Evolutionary conservation across 1,140 invertebrate genomes (phyloP).

Genomic region (Rhynchophorus ferrugineus): DNA sequence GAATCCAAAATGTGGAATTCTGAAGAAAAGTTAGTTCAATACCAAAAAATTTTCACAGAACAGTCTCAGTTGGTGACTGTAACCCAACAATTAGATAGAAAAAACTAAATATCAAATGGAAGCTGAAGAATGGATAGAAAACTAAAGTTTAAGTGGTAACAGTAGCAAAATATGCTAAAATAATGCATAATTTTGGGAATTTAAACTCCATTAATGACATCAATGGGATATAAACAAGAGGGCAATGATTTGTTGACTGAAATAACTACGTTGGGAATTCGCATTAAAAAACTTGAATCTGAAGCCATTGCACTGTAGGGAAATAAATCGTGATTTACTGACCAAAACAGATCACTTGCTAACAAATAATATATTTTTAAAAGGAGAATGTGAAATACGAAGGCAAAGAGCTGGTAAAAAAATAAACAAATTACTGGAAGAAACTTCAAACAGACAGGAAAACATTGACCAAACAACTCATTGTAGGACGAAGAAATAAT

Average conservation of each 20-base stretch:
- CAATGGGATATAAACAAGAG: slow-evolving; percentile 79
- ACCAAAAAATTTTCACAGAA: slow-evolving; percentile 53
- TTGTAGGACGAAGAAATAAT: slow-evolving; percentile 64
- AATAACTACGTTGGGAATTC: slow-evolving; percentile 55
- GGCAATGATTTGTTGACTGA: slow-evolving; percentile 62
- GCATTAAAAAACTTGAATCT: slow-evolving; percentile 58
- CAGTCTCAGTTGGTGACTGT: slow-evolving; percentile 61
- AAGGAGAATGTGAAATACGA: slow-evolving; percentile 67
- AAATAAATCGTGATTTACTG: slow-evolving; percentile 61
- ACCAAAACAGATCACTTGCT: slow-evolving; percentile 58
- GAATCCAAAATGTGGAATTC: slow-evolving; percentile 50
- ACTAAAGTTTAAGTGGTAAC: slow-evolving; percentile 57
- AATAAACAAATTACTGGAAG: slow-evolving; percentile 92
- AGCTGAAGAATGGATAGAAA: slow-evolving; percentile 61
- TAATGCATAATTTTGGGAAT: slow-evolving; percentile 82
- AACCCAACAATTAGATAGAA: slow-evolving; percentile 69
- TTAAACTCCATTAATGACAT: slow-evolving; percentile 87
- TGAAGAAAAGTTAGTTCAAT: slow-evolving; percentile 51
- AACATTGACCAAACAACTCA: slow-evolving; percentile 66
- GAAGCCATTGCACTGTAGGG: slow-evolving; percentile 69
- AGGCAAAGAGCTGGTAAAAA: slow-evolving; percentile 71
- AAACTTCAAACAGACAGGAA: slow-evolving; percentile 74
- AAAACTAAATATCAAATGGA: slow-evolving; percentile 57
- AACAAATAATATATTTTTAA: slow-evolving; percentile 60
- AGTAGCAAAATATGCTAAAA: slow-evolving; percentile 74